Evolutionary conservation across 2,113 vertebrate species (phyloP), one percentile per base, ranked within the genome.

Genomic region (Lycaon pictus): DNA sequence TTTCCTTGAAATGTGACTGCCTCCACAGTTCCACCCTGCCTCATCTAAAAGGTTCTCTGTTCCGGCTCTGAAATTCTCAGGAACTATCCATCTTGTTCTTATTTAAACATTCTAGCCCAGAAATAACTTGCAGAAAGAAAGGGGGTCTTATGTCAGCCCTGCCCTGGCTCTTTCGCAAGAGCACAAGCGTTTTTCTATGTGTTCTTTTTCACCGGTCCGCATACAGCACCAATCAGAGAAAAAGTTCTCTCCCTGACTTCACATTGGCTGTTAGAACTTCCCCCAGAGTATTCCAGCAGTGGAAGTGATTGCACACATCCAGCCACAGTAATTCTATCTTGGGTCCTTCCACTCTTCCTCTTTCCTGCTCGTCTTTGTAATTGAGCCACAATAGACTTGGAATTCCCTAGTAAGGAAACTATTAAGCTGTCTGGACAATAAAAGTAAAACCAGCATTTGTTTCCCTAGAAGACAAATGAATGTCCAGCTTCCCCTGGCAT

Each of bases 41-140:
- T 96, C 65, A 7, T 65, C 92, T 96, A 85, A 97, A 97, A 93
- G 85, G 65, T 94, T 93, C 94, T 97, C 96, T 97, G 95, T 97
- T 96, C 80, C 72, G 82, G 90, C 84, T 74, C 84, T 3, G 12
- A 85, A 81, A 74, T 95, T 62, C 95, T 56, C 23, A 97, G 77
- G 76, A 97, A 76, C 77, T 81, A 65, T 95, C 80, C 29, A 5
- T 96, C 96, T 97, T 96, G 90, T 82, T 96, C 91, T 96, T 97
- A 96, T 96, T 98, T 97, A 97, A 97, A 96, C 97, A 97, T 95
- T 90, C 89, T 97, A 95, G 72, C 60, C 95, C 88, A 87, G 89
- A 97, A 98, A 97, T 97, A 97, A 95, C 97, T 97, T 96, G 63
- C n/a, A 79, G 93, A 69, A 96, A 98, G 92, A 97, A 98, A 96